These are phyloP conservation scores for Argyrosomus japonicus DNA, from an alignment of 2,113 vertebrate genomes.

Conservation along the genomic window DNA sequence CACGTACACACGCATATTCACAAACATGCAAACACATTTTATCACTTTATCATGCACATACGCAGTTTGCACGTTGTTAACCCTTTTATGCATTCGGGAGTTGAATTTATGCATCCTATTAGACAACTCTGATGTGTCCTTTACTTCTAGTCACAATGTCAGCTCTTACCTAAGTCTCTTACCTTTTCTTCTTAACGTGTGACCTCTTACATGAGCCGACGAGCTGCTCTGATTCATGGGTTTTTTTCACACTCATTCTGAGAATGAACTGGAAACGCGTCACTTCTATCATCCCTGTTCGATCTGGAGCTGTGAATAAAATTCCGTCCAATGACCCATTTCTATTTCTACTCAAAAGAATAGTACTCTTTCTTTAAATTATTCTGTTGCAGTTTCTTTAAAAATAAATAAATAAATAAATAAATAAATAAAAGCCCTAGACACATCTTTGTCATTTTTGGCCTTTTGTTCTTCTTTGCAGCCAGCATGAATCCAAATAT, in stretches of 20 bases:
- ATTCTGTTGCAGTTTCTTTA: background rate
- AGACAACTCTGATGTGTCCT: constrained; percentile 15
- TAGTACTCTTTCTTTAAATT: background rate
- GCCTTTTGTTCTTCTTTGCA: background rate
- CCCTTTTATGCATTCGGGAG: constrained; percentile 7
- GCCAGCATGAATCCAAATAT: background rate
- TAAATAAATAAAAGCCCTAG: no score
- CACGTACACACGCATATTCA: background rate
- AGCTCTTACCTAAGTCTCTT: background rate
- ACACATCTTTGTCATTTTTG: background rate
- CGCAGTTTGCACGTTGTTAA: constrained; percentile 36
- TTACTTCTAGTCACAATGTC: background rate
- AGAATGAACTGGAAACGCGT: constrained; percentile 17
- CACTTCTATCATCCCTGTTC: background rate
- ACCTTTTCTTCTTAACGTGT: background rate
- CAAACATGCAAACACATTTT: constrained; percentile 13
- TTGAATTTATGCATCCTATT: background rate
- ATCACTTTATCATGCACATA: constrained; percentile 37
- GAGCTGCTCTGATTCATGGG: constrained; percentile 6
- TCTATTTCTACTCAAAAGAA: no score
- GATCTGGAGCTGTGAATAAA: background rate
- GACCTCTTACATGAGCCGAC: constrained; percentile 3
- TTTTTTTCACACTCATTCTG: constrained; percentile 12
- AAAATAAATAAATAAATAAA: background rate
- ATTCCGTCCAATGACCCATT: background rate